Evolutionary conservation across 2,797 vertebrate species (phyloP), one percentile per base, ranked within the genome.

Genomic region (Threskiornis aethiopicus): DNA sequence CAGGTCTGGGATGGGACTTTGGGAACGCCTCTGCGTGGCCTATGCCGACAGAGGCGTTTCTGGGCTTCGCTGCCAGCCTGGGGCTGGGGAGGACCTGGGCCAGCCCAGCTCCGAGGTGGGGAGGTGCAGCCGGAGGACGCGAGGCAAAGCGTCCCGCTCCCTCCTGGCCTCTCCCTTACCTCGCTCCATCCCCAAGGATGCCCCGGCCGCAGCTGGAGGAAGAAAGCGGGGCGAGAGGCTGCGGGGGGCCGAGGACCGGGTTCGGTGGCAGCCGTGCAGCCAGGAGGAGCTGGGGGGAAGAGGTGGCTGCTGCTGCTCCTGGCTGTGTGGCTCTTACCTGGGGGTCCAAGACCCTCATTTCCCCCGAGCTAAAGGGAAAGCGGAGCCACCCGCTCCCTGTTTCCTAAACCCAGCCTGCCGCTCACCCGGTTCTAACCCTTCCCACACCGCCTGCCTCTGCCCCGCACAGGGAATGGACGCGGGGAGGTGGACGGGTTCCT

Each of bases 341-440:
- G 47, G 47, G 75, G 26, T 25, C 33, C 25, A 37, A 69, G 62
- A 55, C 51, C 20, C 13, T 54, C 2, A 0, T 81, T 87, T 61
- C 37, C 39, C 25, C 42, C 31, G 39, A 75, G 16, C 44, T 71
- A 9, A 73, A 85, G 39, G 14, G 18, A 55, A 71, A 58, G 6
- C 2, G 0, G 47, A 86, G 35, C 28, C 21, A 31, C 9, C 5
- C 0, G 2, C 3, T 46, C 46, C 26, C n/a, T 1, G 2, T 46
- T 69, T 29, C 49, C 54, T 33, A 61, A 69, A 73, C 55, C 35
- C 67, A 88, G 21, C 14, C 58, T 76, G n/a, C 28, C 12, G 1
- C 18, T n/a, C 3, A 3, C 37, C 57, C 37, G 67, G 25, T 18
- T 83, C 21, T 19, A 20, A 44, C 59, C 24, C 8, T 51, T 90